These are phyloP conservation scores for Diachasma alloeum DNA, from an alignment of 1,140 invertebrate genomes.

Conservation along the genomic window DNA sequence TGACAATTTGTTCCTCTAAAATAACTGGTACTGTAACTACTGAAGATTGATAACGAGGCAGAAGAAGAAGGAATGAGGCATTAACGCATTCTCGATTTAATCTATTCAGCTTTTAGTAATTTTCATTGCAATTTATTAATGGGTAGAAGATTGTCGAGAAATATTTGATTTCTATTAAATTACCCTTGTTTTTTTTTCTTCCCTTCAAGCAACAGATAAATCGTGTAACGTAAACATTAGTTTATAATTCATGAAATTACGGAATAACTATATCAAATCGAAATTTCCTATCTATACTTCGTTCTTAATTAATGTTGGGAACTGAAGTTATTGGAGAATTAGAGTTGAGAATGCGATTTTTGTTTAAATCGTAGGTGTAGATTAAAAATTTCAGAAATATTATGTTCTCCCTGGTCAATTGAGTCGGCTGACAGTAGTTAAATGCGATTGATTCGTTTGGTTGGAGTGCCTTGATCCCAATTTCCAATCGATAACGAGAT, in stretches of 20 bases:
- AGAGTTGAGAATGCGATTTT: background rate
- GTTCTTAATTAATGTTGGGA: background rate
- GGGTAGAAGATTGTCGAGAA: conserved; percentile 31
- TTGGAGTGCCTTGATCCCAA: background rate
- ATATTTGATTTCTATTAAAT: conserved; percentile 21
- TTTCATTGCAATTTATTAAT: background rate
- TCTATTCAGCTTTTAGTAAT: background rate
- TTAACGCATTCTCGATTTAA: background rate
- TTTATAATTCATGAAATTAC: background rate
- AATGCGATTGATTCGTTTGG: no score
- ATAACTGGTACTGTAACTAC: background rate
- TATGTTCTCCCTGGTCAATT: background rate
- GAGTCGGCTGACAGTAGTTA: background rate
- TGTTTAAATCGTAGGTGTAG: background rate
- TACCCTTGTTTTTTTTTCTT: background rate
- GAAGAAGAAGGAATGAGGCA: background rate
- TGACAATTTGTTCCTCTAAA: background rate
- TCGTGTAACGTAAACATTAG: background rate
- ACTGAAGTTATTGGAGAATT: background rate
- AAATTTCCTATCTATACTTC: background rate
- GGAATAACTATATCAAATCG: background rate
- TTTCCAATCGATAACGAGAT: background rate
- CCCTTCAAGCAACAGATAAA: background rate
- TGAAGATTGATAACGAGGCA: background rate
- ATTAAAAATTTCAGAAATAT: background rate